Evolutionary conservation across 2,113 vertebrate species (phyloP), one percentile per base, ranked within the genome.

Genomic region (Ivindomyrus marchei): DNA sequence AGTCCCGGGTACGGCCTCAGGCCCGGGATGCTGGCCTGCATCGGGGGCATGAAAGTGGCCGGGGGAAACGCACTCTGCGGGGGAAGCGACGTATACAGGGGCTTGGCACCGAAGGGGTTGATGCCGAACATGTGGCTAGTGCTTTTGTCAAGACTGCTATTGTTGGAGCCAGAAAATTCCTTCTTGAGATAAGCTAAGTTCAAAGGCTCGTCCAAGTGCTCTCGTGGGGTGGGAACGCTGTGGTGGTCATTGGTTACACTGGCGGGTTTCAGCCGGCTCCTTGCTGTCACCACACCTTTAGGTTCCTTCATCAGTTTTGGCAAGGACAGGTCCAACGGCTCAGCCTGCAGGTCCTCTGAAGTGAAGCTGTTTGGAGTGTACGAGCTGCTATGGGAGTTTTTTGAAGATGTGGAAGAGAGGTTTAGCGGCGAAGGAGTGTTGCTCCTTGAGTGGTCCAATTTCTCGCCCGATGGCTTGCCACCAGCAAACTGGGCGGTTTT

Each of bases 311-410:
- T 97, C 95, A 98, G 97, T 96, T 98, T 97, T 94, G 98, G 98
- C 97, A 99, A 97, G 66, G 98, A 99, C 93, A 99, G 97, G 97
- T 99, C 98, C 95, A 99, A 97, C 92, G 98, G 98, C 96, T 99
- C 98, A 91, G 98, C 98, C 97, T 99, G 98, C 94, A 99, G 98
- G 97, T 99, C 98, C 95, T 99, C 98, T 0, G 98, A 99, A 92
- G 98, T 98, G 96, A 99, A 96, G 97, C 98, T 99, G 97, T 99
- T 99, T 95, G 98, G 98, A 96, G 98, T 99, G 97, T 99, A 99
- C 87, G 98, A 99, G 97, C 98, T 99, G 96, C 98, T 99, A 95
- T 99, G 98, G 93, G 98, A 99, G 97, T 99, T 98, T 97, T 99
- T 99, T 96, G 98, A 99, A 95, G 98, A 99, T 89, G 98, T 98